Conservation (phyloP, 2,797 vertebrate species). For the Emydoidea blandingii region DNA sequence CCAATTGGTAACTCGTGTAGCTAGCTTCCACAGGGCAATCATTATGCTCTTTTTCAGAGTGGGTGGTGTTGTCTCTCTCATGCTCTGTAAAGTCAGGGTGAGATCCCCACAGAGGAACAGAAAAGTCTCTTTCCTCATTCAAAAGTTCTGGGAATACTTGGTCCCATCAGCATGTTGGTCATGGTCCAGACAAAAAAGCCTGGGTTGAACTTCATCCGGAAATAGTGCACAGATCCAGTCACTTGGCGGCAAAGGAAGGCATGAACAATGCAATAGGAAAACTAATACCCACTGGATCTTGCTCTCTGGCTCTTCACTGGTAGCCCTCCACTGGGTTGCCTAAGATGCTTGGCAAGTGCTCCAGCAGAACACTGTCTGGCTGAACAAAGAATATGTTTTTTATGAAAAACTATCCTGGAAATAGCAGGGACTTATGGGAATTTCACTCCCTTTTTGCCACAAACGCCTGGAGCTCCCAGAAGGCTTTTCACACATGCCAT, state of each 20-base stretch:
- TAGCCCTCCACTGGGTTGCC: neutral
- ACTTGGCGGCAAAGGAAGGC: neutral
- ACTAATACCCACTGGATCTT: neutral
- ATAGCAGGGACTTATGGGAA: neutral
- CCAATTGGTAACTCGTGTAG: neutral
- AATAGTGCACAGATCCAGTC: neutral
- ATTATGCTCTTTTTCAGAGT: neutral
- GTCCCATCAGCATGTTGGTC: neutral
- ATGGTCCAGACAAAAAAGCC: neutral
- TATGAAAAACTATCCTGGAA: neutral
- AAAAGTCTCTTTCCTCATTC: neutral
- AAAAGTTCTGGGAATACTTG: accelerated
- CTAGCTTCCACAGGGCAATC: neutral
- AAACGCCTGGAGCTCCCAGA: neutral
- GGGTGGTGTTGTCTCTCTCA: neutral
- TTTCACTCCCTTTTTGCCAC: neutral
- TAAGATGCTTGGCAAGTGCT: neutral
- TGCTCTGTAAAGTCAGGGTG: neutral
- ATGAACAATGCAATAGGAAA: neutral
- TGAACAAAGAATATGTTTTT: neutral
- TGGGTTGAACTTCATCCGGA: neutral
- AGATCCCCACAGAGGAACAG: neutral
- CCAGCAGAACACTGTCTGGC: neutral
- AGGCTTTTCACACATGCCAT: neutral
- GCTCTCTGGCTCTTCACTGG: neutral